phyloP scores from a whole-genome alignment of 2,113 vertebrate species.

The Lampris incognitus region DNA sequence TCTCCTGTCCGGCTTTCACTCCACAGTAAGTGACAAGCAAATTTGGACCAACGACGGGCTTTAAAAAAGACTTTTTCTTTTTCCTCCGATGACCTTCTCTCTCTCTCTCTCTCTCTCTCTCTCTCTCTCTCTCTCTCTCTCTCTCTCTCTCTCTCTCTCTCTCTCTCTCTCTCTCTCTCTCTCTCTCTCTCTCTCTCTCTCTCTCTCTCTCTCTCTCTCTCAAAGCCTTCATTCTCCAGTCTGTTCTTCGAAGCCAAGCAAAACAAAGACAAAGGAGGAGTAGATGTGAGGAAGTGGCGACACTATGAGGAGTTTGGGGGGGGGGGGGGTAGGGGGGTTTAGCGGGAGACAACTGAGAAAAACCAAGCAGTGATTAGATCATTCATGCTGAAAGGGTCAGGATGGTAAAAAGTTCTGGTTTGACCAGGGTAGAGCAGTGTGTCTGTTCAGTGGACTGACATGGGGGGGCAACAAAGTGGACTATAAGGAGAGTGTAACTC shows the following conservation, averaged over 20 bases:
- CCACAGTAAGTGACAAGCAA: constrained; percentile 56
- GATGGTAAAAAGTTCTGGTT: constrained; percentile 31
- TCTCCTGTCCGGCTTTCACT: constrained; percentile 68
- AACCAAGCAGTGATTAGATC: constrained; percentile 24
- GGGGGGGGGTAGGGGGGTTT: neutral
- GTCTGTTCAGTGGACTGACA: constrained; percentile 17
- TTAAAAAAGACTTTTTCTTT: constrained; percentile 36
- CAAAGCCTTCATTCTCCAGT: constrained; percentile 30
- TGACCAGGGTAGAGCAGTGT: neutral
- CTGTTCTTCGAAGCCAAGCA: constrained; percentile 7
- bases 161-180: neutral
- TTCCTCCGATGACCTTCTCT: constrained; percentile 42
- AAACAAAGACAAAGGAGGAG: constrained; percentile 25
- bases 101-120: neutral
- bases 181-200: neutral
- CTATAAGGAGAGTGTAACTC: constrained; percentile 31
- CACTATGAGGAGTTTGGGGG: neutral
- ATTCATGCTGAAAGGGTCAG: neutral
- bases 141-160: neutral
- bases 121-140: neutral
- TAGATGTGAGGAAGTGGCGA: neutral
- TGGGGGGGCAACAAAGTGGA: neutral
- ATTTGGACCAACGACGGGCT: constrained; percentile 54
- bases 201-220: neutral
- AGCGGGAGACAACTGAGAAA: constrained; percentile 7